Percentiles rank a stretch among this genome's conserved stretches.
These are phyloP conservation scores for Trinorchestia longiramus DNA, from an alignment of 1,140 invertebrate species.

Conservation along the genomic window DNA sequence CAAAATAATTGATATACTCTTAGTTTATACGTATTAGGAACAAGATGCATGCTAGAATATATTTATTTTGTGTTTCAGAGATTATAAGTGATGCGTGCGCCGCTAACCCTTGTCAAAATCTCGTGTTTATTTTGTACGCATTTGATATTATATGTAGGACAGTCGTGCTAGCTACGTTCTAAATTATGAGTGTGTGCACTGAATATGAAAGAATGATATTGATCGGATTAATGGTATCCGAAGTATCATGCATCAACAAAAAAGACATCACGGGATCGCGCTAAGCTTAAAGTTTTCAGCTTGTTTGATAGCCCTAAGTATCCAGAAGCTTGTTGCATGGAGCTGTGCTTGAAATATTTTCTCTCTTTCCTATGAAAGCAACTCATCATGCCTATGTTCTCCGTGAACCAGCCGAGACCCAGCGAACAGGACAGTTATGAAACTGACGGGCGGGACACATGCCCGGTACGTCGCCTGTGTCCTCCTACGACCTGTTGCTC, in stretches of 20 bases:
- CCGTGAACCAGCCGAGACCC: not conserved
- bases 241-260: not conserved
- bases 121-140: not conserved
- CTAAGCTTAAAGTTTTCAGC: not conserved
- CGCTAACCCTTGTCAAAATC: not conserved
- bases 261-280: not conserved
- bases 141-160: no score
- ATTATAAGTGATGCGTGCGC: not conserved
- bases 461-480: not conserved
- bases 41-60: not conserved
- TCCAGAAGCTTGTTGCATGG: not conserved
- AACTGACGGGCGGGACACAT: no score
- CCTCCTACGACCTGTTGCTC: not conserved
- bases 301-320: not conserved
- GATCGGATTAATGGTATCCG: not conserved
- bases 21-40: not conserved
- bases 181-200: not conserved
- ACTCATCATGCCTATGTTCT: not conserved
- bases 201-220: not conserved
- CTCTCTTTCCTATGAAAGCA: not conserved
- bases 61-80: not conserved
- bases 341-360: not conserved
- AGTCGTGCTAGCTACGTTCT: not conserved
- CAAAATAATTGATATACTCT: not conserved
- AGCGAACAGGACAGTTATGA: not conserved